Percentiles rank a stretch among this genome's conserved stretches.
Conservation (phyloP, 2,113 vertebrate genomes). For the Stegastes partitus region DNA sequence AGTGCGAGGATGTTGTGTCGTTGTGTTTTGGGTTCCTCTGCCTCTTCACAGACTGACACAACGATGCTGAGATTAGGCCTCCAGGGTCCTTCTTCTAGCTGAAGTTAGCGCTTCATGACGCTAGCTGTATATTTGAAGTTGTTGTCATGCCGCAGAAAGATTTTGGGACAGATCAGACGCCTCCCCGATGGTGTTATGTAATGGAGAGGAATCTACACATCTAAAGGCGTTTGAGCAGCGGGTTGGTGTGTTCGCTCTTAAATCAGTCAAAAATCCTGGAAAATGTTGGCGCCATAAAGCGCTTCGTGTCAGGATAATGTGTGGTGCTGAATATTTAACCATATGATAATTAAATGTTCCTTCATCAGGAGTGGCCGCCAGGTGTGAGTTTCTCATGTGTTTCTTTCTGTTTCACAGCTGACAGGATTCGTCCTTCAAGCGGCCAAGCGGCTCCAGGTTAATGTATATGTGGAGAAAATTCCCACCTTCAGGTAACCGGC, state of each 20-base stretch:
- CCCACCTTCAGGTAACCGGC: slow-evolving; percentile 87
- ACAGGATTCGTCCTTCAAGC: slow-evolving; percentile 91
- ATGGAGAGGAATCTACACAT: background rate
- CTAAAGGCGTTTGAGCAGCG: background rate
- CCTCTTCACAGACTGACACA: background rate
- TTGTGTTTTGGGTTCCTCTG: too few species aligned
- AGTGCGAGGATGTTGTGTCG: too few species aligned
- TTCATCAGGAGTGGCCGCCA: background rate
- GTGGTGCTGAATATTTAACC: background rate
- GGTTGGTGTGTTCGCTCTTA: background rate
- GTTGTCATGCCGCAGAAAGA: background rate
- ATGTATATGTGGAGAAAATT: slow-evolving; percentile 87
- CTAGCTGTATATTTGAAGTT: background rate
- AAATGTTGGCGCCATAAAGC: background rate
- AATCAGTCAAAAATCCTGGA: too few species aligned
- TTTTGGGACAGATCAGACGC: background rate
- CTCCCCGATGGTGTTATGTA: background rate
- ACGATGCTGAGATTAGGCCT: background rate
- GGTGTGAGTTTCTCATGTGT: background rate
- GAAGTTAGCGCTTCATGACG: background rate
- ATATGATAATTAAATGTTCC: background rate
- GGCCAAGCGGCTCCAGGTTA: slow-evolving; percentile 93
- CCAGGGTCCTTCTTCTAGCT: background rate
- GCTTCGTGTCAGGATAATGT: background rate
- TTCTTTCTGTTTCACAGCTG: slow-evolving; percentile 84